phyloP scores from a whole-genome alignment of 2,797 vertebrate genomes.

The Pelobates cultripes region DNA sequence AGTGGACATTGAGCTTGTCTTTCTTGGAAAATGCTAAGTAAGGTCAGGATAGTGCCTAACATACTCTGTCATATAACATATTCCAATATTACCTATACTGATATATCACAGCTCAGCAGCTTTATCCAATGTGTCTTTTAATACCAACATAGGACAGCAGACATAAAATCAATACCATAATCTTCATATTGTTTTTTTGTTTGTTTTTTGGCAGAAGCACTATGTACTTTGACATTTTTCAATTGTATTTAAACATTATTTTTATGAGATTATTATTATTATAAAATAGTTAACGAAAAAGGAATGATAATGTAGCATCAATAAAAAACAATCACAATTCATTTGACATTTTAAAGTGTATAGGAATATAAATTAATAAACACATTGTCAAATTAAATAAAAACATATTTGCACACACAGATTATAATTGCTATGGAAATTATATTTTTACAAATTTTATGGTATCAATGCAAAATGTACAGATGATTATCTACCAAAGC shows the following conservation, averaged over 20 bases:
- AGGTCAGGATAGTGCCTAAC: slow-evolving; percentile 49
- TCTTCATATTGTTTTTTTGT: neutral
- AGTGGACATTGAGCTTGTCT: slow-evolving; percentile 25
- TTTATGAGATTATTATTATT: no score
- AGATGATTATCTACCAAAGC: no score
- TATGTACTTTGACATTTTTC: neutral
- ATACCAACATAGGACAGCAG: slow-evolving; percentile 15
- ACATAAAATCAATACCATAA: slow-evolving; percentile 34
- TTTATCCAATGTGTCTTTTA: slow-evolving; percentile 24
- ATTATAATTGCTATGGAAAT: no score
- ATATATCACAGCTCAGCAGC: slow-evolving; percentile 33
- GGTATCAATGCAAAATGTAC: no score
- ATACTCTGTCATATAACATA: slow-evolving; percentile 47
- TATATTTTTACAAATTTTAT: no score
- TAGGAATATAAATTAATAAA: no score
- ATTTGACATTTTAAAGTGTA: no score
- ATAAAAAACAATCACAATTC: no score
- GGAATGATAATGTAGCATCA: no score
- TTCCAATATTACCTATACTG: slow-evolving; percentile 14
- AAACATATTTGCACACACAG: no score
- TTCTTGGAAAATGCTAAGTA: slow-evolving; percentile 24
- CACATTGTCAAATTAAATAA: no score
- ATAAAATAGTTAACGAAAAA: no score
- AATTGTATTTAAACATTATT: neutral
- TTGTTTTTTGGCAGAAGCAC: neutral